Base-by-base conservation (phyloP, 2,113 vertebrate genomes). In the Pteruthius melanotis region DNA sequence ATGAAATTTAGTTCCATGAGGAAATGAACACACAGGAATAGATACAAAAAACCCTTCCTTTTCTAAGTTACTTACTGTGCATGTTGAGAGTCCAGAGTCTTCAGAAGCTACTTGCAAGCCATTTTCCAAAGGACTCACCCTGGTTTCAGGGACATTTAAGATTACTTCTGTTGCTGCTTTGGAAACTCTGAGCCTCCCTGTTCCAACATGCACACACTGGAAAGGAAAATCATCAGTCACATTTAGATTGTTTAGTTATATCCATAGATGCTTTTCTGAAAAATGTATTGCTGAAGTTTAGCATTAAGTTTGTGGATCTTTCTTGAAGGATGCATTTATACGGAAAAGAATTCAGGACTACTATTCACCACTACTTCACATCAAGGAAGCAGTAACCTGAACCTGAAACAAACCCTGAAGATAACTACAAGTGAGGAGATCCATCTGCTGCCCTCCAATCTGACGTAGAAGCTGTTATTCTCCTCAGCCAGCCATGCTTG, bases 81-180 rank as follows among this genome's bases (percentile, higher is more conserved):
- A 99, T 0, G 99, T 99, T 35, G 98, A 98, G 0, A 99, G 98
- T 26, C 99, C 99, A 11, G 99, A 98, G 90, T 99, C 99, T 95
- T 99, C 99, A 33, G 99, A 99, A 4, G 99, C 98, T 54, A 99
- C 99, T 49, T 99, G 97, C 20, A 99, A 98, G 52, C 99, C 99
- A 5, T 99, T 99, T 80, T 98, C 98, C 84, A 99, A 94, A 45
- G 98, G 83, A 14, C 99, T 99, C 27, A 99, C 98, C 45, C 98
- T 98, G 2, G 99, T 99, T 96, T 99, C 99, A 5, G 99, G 99
- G 31, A 99, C 98, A 94, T 99, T 99, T 56, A 99, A 96, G 37
- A 97, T 76, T 42, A 99, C 98, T 50, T 98, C 98, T 12, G 98
- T 78, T 35, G 98, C 98, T 79, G 98, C 98, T 94, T 98, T 98